These are phyloP conservation scores for Megaceryle alcyon DNA, from an alignment of 2,797 vertebrate species.

Conservation along the genomic window DNA sequence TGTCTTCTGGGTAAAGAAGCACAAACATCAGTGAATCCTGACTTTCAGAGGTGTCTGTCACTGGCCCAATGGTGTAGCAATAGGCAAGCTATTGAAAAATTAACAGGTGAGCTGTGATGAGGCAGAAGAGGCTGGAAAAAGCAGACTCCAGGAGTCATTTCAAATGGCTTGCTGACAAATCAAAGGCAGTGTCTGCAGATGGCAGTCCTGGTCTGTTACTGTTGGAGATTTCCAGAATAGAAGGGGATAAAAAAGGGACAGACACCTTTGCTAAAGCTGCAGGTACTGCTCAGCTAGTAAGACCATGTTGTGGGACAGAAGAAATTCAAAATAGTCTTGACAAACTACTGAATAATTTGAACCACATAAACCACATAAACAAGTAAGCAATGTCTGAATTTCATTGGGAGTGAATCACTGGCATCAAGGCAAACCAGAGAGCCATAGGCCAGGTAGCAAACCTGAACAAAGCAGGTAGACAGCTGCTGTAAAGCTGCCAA, in stretches of 20 bases:
- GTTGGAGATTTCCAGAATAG: neutral
- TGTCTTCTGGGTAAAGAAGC: neutral
- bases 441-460: neutral
- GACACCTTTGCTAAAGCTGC: neutral
- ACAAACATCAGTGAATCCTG: neutral
- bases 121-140: neutral
- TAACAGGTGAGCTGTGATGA: neutral
- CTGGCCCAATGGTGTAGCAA: neutral
- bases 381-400: neutral
- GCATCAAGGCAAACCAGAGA: neutral
- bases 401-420: neutral
- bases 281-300: neutral
- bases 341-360: neutral
- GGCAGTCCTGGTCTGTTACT: neutral
- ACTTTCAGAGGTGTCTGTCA: neutral
- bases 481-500: neutral
- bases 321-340: neutral
- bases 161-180: neutral
- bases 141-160: neutral
- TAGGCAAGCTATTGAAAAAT: neutral
- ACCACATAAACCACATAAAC: neutral
- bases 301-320: neutral
- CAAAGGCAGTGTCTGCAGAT: neutral
- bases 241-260: neutral
- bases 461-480: neutral